A percentile compares a stretch with the other conserved stretches of the same genome.
Evolutionary conservation across 2,797 vertebrate species (phyloP).

Genomic region (Choloepus didactylus): DNA sequence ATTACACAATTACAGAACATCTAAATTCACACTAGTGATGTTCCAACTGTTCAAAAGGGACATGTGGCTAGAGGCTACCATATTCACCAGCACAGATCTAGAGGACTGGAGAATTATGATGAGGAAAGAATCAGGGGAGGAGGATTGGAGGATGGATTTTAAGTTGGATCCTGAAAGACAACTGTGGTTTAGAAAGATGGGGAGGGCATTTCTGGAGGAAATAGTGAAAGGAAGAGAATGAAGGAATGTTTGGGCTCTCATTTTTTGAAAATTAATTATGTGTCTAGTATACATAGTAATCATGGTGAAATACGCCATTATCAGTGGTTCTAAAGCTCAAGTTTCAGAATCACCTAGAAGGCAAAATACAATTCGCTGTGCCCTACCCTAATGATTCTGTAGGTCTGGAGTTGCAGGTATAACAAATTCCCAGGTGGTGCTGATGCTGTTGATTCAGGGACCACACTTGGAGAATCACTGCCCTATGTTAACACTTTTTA

Average conservation of each 20-base stretch:
- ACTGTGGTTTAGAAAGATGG: background rate
- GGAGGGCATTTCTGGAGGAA: background rate
- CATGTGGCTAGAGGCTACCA: background rate
- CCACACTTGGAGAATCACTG: background rate
- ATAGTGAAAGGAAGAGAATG: background rate
- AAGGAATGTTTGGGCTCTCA: background rate
- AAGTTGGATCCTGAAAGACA: constrained; percentile 34
- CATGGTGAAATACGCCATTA: background rate
- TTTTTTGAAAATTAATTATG: constrained; percentile 29
- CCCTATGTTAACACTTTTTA: background rate
- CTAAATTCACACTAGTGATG: background rate
- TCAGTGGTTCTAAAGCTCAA: background rate
- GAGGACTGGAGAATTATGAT: background rate
- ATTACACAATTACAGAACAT: background rate
- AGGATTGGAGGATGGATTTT: background rate
- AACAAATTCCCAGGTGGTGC: constrained; percentile 14
- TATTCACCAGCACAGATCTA: background rate
- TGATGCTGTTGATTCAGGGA: background rate
- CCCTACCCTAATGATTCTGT: background rate
- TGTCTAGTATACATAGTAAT: background rate
- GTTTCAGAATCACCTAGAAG: background rate
- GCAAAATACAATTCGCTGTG: background rate
- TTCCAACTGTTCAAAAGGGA: background rate
- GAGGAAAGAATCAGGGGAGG: background rate
- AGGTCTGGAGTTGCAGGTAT: background rate